phyloP scores from a whole-genome alignment of 2,113 vertebrate species.

The Platysternon megacephalum region DNA sequence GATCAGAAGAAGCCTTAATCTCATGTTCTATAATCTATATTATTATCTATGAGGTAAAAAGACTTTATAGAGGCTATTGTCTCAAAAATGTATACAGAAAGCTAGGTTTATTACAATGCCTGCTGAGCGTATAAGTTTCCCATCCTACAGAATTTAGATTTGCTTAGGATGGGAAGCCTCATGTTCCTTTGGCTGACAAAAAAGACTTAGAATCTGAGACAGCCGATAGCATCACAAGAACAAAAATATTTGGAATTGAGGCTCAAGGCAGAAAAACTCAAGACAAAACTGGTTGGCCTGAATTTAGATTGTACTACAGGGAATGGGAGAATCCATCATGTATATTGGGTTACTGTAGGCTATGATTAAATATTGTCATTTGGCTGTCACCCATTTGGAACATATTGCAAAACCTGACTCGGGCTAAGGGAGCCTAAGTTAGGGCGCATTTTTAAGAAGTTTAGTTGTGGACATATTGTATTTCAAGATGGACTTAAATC shows the following conservation, averaged over 20 bases:
- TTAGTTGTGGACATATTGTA: not conserved
- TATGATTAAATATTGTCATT: not conserved
- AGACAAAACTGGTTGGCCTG: not conserved
- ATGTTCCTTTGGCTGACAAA: constrained; percentile 24
- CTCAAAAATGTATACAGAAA: constrained; percentile 42
- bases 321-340: not conserved
- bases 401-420: not conserved
- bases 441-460: not conserved
- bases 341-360: not conserved
- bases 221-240: not conserved
- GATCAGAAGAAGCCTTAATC: not conserved
- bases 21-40: not conserved
- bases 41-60: not conserved
- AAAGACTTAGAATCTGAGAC: constrained; percentile 40
- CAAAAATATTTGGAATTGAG: not conserved
- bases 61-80: constrained; percentile 20
- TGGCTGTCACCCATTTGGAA: not conserved
- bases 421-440: not conserved
- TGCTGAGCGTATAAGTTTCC: constrained; percentile 43
- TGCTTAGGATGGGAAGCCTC: constrained; percentile 16
- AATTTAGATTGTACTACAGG: not conserved
- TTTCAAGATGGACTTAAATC: not conserved
- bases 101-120: constrained; percentile 7
- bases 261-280: not conserved
- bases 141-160: constrained; percentile 50